Evolutionary conservation across 2,888 invertebrate species (phyloP).

Genomic region (Bellardia pandia): DNA sequence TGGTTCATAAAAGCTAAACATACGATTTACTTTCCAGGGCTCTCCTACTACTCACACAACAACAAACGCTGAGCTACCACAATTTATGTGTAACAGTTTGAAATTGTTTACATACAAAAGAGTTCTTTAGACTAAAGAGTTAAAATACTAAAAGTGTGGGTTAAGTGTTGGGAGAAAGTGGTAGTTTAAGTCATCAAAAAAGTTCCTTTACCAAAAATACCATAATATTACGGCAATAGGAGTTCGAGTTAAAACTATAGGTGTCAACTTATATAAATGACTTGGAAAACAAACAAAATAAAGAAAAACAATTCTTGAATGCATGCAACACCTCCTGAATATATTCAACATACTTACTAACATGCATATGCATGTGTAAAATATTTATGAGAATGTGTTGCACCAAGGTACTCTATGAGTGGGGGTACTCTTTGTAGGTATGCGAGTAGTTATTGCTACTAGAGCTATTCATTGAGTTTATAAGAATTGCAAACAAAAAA

Average conservation of each 20-base stretch:
- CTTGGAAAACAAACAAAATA: slow-evolving; percentile 1
- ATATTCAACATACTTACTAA: background rate
- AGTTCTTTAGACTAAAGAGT: background rate
- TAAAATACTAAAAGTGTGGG: background rate
- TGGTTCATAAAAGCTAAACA: too few species aligned
- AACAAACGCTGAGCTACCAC: background rate
- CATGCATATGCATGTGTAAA: background rate
- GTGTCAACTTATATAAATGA: slow-evolving; percentile 60
- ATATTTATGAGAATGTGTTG: background rate
- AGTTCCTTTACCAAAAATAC: slow-evolving; percentile 27
- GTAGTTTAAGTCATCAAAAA: background rate
- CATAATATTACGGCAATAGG: slow-evolving; percentile 8
- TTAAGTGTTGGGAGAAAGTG: background rate
- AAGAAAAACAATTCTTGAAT: slow-evolving; percentile 25
- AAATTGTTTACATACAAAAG: slow-evolving; percentile 21
- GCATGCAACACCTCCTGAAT: background rate
- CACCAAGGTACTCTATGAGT: slow-evolving; percentile 18
- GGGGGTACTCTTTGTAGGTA: slow-evolving; percentile 22
- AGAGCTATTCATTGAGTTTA: background rate
- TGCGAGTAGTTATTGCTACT: background rate
- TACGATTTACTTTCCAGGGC: too few species aligned
- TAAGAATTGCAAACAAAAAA: background rate
- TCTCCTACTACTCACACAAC: background rate
- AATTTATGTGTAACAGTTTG: slow-evolving; percentile 41
- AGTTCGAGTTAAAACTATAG: slow-evolving; percentile 34